These are phyloP conservation scores for Smutsia gigantea DNA, from an alignment of 2,797 vertebrate genomes.

Conservation along the genomic window DNA sequence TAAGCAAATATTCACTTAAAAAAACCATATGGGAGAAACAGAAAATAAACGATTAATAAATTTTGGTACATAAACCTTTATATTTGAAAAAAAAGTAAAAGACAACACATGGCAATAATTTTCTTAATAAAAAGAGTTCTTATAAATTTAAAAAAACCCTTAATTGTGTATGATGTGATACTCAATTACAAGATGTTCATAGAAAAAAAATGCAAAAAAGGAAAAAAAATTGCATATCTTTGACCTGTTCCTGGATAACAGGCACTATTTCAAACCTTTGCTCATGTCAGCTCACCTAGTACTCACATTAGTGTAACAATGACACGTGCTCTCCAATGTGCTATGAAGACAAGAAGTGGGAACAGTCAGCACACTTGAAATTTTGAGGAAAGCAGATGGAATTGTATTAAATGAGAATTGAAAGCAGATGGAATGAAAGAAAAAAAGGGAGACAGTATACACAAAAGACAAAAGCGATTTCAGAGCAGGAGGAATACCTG, in stretches of 20 bases:
- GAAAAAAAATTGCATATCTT: background rate
- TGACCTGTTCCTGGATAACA: fast-evolving
- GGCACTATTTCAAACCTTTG: background rate
- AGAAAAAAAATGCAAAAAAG: background rate
- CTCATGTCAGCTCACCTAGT: background rate
- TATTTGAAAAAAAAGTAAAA: background rate
- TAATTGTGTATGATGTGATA: background rate
- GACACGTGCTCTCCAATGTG: background rate
- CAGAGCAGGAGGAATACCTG: background rate
- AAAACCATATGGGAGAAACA: background rate
- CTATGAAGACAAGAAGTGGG: background rate
- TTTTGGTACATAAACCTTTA: background rate
- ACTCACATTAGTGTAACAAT: background rate
- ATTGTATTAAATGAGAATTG: background rate
- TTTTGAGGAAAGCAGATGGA: background rate
- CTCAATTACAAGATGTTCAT: background rate
- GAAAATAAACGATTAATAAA: background rate
- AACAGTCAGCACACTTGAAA: background rate
- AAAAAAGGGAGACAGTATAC: background rate
- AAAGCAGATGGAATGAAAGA: background rate
- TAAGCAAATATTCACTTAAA: background rate
- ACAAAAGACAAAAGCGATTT: background rate
- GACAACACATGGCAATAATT: background rate
- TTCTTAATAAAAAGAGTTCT: background rate
- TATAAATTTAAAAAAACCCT: background rate